Conservation (phyloP, 2,888 invertebrate genomes). For the Hypolimnas misippus region DNA sequence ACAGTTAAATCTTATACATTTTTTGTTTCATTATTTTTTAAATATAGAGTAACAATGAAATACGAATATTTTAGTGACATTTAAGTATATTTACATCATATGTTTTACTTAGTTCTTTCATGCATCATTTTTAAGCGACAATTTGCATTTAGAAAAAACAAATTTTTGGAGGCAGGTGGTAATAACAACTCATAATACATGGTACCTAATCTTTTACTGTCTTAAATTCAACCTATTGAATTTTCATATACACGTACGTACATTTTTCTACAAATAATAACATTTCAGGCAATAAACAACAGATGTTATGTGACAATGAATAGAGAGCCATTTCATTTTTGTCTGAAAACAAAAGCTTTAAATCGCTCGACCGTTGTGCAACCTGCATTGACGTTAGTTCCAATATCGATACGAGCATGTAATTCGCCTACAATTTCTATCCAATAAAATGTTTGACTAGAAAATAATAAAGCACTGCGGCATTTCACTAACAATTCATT, state of each 20-base stretch:
- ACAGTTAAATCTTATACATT: no score
- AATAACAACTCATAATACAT: no score
- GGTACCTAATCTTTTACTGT: no score
- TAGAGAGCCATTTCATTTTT: conserved; percentile 2
- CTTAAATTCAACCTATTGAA: no score
- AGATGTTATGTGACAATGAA: conserved; percentile 6
- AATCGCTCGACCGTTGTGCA: conserved; percentile 8
- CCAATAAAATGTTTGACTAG: neutral
- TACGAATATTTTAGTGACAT: no score
- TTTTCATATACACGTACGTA: no score
- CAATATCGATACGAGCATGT: neutral
- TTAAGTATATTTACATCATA: no score
- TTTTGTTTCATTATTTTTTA: neutral
- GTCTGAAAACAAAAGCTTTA: conserved; percentile 8
- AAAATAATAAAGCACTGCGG: conserved; percentile 13
- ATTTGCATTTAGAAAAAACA: no score
- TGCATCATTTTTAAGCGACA: no score
- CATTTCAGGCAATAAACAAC: neutral
- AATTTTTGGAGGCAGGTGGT: no score
- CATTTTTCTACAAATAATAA: neutral
- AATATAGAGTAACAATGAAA: no score
- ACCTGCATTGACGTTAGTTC: conserved; percentile 10
- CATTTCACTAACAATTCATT: conserved; percentile 6
- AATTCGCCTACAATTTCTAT: conserved; percentile 5
- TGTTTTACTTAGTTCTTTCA: no score